Evolutionary conservation across 2,888 invertebrate genomes (phyloP), one percentile per base, ranked within the genome.

Genomic region (Podotricha telesiphe): DNA sequence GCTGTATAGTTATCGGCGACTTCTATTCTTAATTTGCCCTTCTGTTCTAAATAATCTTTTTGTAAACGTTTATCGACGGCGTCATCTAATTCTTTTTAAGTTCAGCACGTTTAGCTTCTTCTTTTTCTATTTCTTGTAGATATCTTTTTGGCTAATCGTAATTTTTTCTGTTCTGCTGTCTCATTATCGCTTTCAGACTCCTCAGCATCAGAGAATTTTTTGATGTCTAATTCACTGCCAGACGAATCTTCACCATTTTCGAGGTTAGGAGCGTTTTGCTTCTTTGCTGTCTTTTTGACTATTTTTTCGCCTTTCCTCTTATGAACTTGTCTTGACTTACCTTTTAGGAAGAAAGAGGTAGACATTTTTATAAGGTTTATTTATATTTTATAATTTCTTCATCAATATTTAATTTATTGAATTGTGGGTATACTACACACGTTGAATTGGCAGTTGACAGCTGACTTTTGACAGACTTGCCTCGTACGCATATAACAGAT

Each of bases 141-240:
- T 98, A 98, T 82, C n/a, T 97, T 95, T 84, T 98, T 98, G 0
- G 99, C 98, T 72, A 99, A 87, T 55, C 98, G 94, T 61, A 99
- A 83, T 76, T 97, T 96, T 83, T 98, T 99, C 81, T 99, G 97
- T 84, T 98, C 98, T 0, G 96, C 95, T 0, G 97, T 98, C 86
- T 98, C 97, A 74, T 94, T 92, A 74, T 95, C 95, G 77, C 95
- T 95, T 75, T 95, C 95, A 0, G 89, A 88, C 64, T 89, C 83
- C 78, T 94, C 84, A 67, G 79, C 80, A 59, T 93, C 86, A 7
- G 93, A 94, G 74, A 94, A 94, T 76, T 93, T 93, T 72, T 89
- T 90, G n/a, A 94, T 89, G 78, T 95, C 95, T 77, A 94, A 87
- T 77, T 95, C 95, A 79, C 95, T 95, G 69, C 94, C 95, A 0